Percentiles rank a stretch among this genome's conserved stretches.
phyloP scores from a whole-genome alignment of 2,797 vertebrate species.

The Neostethus bicornis region DNA sequence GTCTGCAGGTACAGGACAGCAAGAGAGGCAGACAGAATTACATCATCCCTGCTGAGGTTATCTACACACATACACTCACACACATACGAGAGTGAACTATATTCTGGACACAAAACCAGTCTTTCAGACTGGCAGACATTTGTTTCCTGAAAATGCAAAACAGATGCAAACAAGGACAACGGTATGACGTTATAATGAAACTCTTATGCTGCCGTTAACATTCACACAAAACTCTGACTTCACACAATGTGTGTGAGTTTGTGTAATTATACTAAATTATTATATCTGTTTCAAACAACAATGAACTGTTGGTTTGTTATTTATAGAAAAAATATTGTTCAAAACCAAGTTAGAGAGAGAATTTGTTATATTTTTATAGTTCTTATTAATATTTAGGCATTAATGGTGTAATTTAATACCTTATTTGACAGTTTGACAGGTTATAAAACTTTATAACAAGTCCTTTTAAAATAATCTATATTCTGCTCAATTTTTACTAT shows the following conservation, averaged over 20 bases:
- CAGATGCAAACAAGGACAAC: conserved; percentile 49
- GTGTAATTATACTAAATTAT: too few species aligned
- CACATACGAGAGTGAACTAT: conserved; percentile 3
- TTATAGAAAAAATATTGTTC: too few species aligned
- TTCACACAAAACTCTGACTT: background rate
- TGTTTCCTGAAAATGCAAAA: conserved; percentile 25
- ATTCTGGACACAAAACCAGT: conserved; percentile 21
- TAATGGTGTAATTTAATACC: too few species aligned
- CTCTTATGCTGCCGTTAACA: background rate
- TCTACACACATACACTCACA: conserved; percentile 7
- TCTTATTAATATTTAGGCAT: too few species aligned
- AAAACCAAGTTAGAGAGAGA: too few species aligned
- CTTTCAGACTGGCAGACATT: background rate
- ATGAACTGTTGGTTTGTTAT: too few species aligned
- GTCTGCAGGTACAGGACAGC: conserved; percentile 6
- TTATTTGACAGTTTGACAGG: too few species aligned
- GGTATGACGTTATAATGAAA: background rate
- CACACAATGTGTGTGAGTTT: background rate
- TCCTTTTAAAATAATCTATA: too few species aligned
- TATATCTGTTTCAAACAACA: too few species aligned
- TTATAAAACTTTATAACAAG: too few species aligned
- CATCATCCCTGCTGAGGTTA: conserved; percentile 26
- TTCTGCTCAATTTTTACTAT: too few species aligned
- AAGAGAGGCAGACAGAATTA: conserved; percentile 14
- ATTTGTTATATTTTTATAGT: too few species aligned